A percentile compares a stretch with the other conserved stretches of the same genome.
Conservation (phyloP, 2,113 vertebrate species). For the Larimichthys polyactis region DNA sequence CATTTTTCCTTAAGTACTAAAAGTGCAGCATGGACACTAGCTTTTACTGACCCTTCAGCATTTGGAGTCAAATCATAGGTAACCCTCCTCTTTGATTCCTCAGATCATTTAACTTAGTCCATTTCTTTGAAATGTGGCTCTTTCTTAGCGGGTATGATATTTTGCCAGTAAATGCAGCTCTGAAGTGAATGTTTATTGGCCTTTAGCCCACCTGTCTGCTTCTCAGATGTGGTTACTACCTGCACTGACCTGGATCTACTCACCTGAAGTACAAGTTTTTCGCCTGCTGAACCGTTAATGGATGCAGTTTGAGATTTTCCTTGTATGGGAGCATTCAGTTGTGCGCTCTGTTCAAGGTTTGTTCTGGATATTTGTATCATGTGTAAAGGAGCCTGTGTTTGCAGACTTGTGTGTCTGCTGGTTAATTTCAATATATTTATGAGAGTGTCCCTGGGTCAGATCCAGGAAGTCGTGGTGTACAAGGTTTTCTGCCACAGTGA, state of each 20-base stretch:
- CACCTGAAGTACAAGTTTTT: slow-evolving; percentile 11
- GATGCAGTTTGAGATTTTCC: background rate
- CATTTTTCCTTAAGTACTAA: slow-evolving; percentile 36
- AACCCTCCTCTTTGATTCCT: slow-evolving; percentile 37
- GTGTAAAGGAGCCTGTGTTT: background rate
- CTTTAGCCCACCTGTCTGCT: slow-evolving; percentile 30
- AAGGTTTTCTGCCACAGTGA: background rate
- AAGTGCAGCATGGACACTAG: slow-evolving; percentile 21
- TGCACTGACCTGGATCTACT: slow-evolving; percentile 19
- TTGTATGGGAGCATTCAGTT: background rate
- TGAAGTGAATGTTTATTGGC: slow-evolving; percentile 41
- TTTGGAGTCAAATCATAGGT: slow-evolving; percentile 51
- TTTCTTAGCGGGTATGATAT: slow-evolving; percentile 12
- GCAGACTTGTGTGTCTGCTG: background rate
- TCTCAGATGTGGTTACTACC: slow-evolving; percentile 25
- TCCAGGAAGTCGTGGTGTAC: background rate
- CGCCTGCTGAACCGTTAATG: background rate
- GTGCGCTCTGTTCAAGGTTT: background rate
- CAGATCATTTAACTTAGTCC: slow-evolving; percentile 43
- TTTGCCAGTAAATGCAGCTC: slow-evolving; percentile 30
- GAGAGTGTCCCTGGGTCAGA: background rate
- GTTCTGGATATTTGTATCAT: background rate
- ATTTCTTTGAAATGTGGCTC: slow-evolving; percentile 39
- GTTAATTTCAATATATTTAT: background rate
- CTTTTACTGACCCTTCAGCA: slow-evolving; percentile 29